Conservation (phyloP, 1,140 invertebrate genomes). For the Euschistus heros region DNA sequence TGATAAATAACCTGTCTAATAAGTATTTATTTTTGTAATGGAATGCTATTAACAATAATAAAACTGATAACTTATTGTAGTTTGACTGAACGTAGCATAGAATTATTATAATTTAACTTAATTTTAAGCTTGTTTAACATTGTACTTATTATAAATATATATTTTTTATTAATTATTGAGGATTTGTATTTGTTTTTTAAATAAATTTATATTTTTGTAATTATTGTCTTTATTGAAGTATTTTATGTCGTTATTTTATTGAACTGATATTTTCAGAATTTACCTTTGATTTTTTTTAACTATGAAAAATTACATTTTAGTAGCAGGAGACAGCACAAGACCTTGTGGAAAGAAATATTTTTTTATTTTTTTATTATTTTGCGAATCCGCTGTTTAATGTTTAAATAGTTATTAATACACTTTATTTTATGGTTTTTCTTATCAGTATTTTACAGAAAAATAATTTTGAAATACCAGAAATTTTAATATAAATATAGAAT, state of each 20-base stretch:
- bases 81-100: background rate
- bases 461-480: too few relatives aligned
- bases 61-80: background rate
- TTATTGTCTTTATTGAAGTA: background rate
- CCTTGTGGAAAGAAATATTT: too few relatives aligned
- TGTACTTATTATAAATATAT: background rate
- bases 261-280: background rate
- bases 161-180: background rate
- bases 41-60: slow-evolving; percentile 4
- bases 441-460: too few relatives aligned
- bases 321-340: too few relatives aligned
- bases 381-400: too few relatives aligned
- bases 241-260: background rate
- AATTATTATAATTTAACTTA: background rate
- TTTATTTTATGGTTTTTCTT: too few relatives aligned
- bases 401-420: too few relatives aligned
- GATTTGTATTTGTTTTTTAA: background rate
- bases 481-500: too few relatives aligned
- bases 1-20: background rate
- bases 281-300: background rate
- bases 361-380: too few relatives aligned
- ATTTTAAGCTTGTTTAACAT: background rate
- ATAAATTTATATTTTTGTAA: background rate
- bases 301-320: too few relatives aligned
- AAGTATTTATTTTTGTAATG: background rate